Conservation (phyloP, 2,888 invertebrate genomes). For the Acanthosoma haemorrhoidale region DNA sequence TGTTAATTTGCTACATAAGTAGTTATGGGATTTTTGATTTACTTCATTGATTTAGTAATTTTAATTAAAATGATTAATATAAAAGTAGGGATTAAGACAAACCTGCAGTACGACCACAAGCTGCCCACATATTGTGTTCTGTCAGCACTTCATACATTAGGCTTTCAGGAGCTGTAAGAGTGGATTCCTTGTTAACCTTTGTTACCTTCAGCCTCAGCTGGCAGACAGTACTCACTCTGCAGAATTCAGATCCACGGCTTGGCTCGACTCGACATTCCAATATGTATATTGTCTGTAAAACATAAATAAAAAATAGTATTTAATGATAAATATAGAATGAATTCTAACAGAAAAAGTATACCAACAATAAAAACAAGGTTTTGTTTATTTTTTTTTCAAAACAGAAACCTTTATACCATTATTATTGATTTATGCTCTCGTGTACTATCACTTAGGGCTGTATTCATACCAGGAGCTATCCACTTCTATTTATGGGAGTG, state of each 20-base stretch:
- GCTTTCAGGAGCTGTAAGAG: constrained; percentile 48
- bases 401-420: no score
- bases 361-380: no score
- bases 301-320: neutral
- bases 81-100: constrained; percentile 35
- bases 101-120: constrained; percentile 85
- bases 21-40: no score
- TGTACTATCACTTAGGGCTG: constrained; percentile 42
- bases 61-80: no score
- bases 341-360: no score
- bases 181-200: constrained; percentile 46
- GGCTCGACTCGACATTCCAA: constrained; percentile 74
- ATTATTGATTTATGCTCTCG: neutral
- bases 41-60: no score
- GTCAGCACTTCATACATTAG: constrained; percentile 92
- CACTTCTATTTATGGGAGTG: no score
- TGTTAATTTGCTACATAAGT: no score
- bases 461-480: no score
- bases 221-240: constrained; percentile 83
- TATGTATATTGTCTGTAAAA: constrained; percentile 66
- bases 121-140: constrained; percentile 90
- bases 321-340: neutral
- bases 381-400: no score
- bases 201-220: constrained; percentile 70
- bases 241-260: constrained; percentile 73